Conservation (phyloP, 1,140 invertebrate genomes). For the Acyrthosiphon pisum region DNA sequence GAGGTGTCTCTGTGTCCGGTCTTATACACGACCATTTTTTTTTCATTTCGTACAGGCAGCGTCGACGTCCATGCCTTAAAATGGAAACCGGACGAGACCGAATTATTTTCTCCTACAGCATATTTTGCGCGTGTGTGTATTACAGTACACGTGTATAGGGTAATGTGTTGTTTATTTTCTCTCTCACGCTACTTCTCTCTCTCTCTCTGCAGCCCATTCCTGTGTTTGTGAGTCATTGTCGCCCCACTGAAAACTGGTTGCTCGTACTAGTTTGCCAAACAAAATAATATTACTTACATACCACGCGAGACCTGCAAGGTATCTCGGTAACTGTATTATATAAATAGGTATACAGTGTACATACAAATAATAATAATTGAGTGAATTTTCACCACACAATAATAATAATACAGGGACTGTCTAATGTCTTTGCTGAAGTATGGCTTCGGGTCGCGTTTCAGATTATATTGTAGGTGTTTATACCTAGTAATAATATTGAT, state of each 20-base stretch:
- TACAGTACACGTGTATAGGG: not conserved
- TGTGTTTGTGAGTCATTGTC: slow-evolving; percentile 30
- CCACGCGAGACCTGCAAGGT: not conserved
- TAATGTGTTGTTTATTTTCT: not conserved
- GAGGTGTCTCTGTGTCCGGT: not conserved
- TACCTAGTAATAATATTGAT: not conserved
- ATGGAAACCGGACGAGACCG: slow-evolving; percentile 17
- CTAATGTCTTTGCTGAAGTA: not conserved
- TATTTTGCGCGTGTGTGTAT: not conserved
- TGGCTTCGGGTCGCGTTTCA: slow-evolving; percentile 25
- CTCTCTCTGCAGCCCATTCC: not conserved
- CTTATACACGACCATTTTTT: not conserved
- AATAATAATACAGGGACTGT: not conserved
- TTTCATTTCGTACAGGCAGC: not conserved
- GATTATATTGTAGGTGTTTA: not conserved
- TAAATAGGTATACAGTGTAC: not conserved
- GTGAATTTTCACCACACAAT: not conserved
- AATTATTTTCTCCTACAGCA: not conserved
- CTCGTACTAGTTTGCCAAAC: not conserved
- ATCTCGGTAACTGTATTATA: not conserved
- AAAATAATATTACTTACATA: not conserved
- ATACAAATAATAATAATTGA: not conserved
- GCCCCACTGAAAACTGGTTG: slow-evolving; percentile 31
- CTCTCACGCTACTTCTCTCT: not conserved
- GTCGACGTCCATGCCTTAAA: slow-evolving; percentile 17